Evolutionary conservation across 2,888 invertebrate genomes (phyloP), one percentile per base, ranked within the genome.

Genomic region (Acronicta alni): DNA sequence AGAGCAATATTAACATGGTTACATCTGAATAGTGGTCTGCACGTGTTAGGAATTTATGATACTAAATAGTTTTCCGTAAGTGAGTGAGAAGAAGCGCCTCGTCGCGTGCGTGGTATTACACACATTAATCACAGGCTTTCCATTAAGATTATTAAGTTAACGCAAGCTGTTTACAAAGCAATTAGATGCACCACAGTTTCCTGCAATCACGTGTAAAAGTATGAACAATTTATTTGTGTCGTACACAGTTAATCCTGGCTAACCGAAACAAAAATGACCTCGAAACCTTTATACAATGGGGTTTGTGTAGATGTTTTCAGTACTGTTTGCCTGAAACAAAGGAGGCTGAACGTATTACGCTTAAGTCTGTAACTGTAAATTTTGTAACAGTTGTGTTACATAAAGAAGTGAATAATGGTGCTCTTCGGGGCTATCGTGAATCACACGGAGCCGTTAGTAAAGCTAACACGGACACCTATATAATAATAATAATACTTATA

Each of bases 341-440:
- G 82, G 71, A 72, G 55, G 62, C 63, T 67, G 75, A 73, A 74
- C 81, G 80, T 84, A 84, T 85, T 84, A 85, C 83, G 80, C 77
- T 84, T 75, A 65, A 77, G 76, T 30, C 73, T 59, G 76, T 86
- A 90, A 90, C 92, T 87, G 90, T 91, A 88, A 73, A 89, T 87
- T 85, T 88, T 85, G 49, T 75, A 67, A 89, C 89, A 89, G 88
- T 89, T 84, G 80, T 70, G 85, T 91, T 89, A 89, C 87, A 88
- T 91, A 89, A 90, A 91, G 86, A 83, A 58, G 30, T 70, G 74
- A 82, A 85, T 80, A 82, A 84, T 81, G 73, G 69, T 72, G 62
- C 57, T 72, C 70, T 75, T 71, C 67, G 75, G 72, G 72, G 61
- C 79, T 75, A 54, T 60, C 42, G 75, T 90, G 89, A 90, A 69